Conservation (phyloP, 1,140 invertebrate species). For the Tachypleus tridentatus region DNA sequence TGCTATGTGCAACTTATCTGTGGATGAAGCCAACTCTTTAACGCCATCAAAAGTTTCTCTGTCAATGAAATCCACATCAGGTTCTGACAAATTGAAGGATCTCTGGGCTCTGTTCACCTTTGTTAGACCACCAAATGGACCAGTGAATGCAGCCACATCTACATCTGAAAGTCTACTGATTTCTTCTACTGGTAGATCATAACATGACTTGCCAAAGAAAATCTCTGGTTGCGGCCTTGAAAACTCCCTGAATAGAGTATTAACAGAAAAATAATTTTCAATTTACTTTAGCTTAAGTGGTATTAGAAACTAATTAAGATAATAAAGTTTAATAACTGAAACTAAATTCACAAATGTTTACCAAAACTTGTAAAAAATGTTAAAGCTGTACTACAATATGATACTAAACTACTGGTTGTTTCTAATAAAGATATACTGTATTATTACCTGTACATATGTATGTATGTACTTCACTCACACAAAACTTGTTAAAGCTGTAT, state of each 20-base stretch:
- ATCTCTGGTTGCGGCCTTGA: constrained; percentile 30
- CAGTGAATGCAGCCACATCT: constrained; percentile 54
- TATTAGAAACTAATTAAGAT: too few relatives aligned
- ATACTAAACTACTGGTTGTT: too few relatives aligned
- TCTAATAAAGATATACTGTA: too few relatives aligned
- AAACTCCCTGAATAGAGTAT: constrained; percentile 24
- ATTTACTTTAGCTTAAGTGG: too few relatives aligned
- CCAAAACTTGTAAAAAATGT: not conserved
- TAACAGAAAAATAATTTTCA: not conserved
- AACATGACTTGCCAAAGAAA: constrained; percentile 29
- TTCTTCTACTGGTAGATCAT: constrained; percentile 38
- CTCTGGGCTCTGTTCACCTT: constrained; percentile 45
- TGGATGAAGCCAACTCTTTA: too few relatives aligned
- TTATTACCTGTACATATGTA: too few relatives aligned
- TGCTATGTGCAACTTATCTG: too few relatives aligned
- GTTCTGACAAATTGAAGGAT: constrained; percentile 41
- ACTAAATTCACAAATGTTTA: not conserved
- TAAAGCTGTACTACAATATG: not conserved
- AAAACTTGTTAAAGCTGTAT: too few relatives aligned
- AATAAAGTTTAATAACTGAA: not conserved
- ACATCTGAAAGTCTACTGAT: constrained; percentile 38
- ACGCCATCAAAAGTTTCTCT: constrained; percentile 23
- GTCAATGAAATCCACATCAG: constrained; percentile 63
- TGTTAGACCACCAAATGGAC: constrained; percentile 58
- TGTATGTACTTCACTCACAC: too few relatives aligned